A percentile compares a stretch with the other conserved stretches of the same genome.
Evolutionary conservation across 2,888 invertebrate genomes (phyloP).

Genomic region (Ectemnius continuus): DNA sequence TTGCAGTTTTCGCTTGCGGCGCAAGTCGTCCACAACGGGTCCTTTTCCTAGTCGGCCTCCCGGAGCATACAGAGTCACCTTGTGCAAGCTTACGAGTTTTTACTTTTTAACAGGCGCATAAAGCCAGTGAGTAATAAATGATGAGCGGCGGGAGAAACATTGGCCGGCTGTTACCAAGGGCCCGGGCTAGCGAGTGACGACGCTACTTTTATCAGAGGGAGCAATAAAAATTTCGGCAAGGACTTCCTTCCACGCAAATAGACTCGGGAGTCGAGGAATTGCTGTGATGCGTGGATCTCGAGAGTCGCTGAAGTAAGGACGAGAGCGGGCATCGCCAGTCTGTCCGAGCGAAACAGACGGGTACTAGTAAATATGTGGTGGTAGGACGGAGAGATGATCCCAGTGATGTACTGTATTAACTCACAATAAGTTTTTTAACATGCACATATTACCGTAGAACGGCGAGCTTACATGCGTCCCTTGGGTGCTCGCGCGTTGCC

Average conservation of each 20-base stretch:
- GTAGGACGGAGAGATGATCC: background rate
- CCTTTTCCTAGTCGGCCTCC: background rate
- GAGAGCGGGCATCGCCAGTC: background rate
- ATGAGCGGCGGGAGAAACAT: too few relatives aligned
- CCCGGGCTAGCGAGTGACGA: too few relatives aligned
- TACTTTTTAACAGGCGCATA: too few relatives aligned
- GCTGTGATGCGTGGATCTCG: background rate
- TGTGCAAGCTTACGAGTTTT: background rate
- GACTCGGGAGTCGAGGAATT: constrained; percentile 6
- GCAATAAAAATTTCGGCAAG: constrained; percentile 7
- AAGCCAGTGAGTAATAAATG: too few relatives aligned
- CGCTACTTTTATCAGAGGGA: background rate
- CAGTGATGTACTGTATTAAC: constrained; percentile 41
- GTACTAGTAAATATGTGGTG: background rate
- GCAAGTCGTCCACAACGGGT: background rate
- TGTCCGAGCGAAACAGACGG: background rate
- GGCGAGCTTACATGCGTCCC: constrained; percentile 30
- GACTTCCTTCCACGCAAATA: background rate
- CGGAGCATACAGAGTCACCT: background rate
- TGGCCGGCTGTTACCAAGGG: too few relatives aligned
- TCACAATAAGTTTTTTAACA: constrained; percentile 67
- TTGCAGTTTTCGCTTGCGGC: constrained; percentile 17
- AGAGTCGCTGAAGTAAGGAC: constrained; percentile 16
- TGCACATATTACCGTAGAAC: constrained; percentile 67
- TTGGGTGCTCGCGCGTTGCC: constrained; percentile 21